A percentile compares a stretch with the other conserved stretches of the same genome.
Evolutionary conservation across 2,797 vertebrate species (phyloP).

Genomic region (Chromobotia macracanthus): DNA sequence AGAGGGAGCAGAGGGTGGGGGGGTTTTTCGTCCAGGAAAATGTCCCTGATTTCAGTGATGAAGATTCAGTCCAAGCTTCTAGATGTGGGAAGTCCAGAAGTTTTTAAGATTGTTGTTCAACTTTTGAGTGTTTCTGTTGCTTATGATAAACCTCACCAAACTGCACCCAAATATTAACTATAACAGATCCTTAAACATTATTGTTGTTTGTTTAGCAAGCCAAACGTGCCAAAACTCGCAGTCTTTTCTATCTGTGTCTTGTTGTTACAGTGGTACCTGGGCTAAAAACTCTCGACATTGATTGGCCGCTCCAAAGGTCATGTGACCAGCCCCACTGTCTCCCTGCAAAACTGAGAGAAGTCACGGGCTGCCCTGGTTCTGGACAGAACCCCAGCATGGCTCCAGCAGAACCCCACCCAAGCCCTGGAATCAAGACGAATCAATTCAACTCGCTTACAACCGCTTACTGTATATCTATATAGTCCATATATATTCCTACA

Average conservation of each 20-base stretch:
- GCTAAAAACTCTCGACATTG: constrained; percentile 88
- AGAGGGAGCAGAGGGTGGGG: constrained; percentile 29
- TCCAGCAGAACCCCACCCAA: constrained; percentile 69
- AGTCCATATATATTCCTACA: constrained; percentile 65
- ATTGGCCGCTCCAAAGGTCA: constrained; percentile 86
- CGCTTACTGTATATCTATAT: constrained; percentile 64
- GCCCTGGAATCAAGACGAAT: constrained; percentile 53
- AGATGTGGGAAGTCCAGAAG: too few relatives aligned
- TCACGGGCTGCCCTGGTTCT: constrained; percentile 75
- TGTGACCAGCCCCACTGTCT: constrained; percentile 72
- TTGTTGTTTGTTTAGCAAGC: too few relatives aligned
- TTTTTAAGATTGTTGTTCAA: too few relatives aligned
- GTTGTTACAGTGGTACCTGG: constrained; percentile 95
- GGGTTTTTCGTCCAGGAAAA: too few relatives aligned
- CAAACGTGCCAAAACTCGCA: background rate
- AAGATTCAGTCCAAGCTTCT: too few relatives aligned
- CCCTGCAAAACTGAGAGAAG: constrained; percentile 81
- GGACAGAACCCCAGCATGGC: constrained; percentile 78
- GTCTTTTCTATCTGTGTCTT: constrained; percentile 49
- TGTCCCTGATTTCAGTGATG: too few relatives aligned
- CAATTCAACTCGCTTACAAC: constrained; percentile 57
- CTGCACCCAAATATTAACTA: too few relatives aligned
- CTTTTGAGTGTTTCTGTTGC: too few relatives aligned
- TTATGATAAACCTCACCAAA: too few relatives aligned
- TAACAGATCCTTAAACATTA: too few relatives aligned